A percentile compares a stretch with the other conserved stretches of the same genome.
Conservation (phyloP, 1,140 invertebrate species). For the Hylaeus anthracinus region DNA sequence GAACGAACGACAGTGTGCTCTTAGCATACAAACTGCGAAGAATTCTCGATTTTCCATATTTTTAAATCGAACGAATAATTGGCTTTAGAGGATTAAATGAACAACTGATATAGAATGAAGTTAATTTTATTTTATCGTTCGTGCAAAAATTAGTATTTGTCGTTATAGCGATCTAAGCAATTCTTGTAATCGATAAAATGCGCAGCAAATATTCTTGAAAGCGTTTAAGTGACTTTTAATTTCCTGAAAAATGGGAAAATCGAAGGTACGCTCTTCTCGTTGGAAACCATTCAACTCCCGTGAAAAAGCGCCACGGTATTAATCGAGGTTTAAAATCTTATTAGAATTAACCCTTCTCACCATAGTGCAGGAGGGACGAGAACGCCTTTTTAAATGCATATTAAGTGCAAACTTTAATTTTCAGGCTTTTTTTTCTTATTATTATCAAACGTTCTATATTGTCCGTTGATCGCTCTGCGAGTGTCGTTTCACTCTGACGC, state of each 20-base stretch:
- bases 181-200: not conserved
- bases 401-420: slow-evolving; percentile 3
- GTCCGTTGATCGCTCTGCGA: not conserved
- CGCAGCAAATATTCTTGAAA: no score
- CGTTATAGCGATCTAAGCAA: not conserved
- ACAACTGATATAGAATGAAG: no score
- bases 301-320: not conserved
- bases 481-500: not conserved
- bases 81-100: no score
- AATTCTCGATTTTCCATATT: no score
- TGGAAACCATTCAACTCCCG: not conserved
- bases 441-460: not conserved
- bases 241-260: not conserved
- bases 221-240: not conserved
- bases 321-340: not conserved
- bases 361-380: not conserved
- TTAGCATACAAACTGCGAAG: no score
- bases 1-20: no score
- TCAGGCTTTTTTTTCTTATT: not conserved
- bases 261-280: not conserved
- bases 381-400: slow-evolving; percentile 5
- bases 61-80: no score
- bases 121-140: no score
- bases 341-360: slow-evolving; percentile 8
- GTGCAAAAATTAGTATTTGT: not conserved